A percentile compares a stretch with the other conserved stretches of the same genome.
Evolutionary conservation across 2,113 vertebrate species (phyloP).

Genomic region (Leptocoma aspasia): DNA sequence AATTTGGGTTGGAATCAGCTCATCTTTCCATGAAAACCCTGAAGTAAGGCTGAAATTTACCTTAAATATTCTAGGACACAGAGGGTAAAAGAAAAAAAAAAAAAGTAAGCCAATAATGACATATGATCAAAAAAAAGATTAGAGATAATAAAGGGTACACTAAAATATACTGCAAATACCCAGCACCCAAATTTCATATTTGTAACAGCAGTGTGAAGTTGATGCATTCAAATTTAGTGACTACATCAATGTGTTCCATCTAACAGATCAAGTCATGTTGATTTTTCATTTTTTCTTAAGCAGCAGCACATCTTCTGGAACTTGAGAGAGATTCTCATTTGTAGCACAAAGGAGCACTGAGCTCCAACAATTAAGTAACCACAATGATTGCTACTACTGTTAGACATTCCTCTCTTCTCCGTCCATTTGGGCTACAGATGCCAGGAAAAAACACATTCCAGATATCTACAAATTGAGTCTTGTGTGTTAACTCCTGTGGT

Average conservation of each 20-base stretch:
- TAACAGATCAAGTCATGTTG: not conserved
- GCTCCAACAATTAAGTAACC: not conserved
- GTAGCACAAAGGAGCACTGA: not conserved
- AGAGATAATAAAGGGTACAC: not conserved
- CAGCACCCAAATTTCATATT: not conserved
- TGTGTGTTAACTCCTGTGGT: not conserved
- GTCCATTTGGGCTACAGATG: not conserved
- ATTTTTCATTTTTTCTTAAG: not conserved
- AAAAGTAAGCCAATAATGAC: not conserved
- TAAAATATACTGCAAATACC: not conserved
- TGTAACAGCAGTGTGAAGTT: not conserved
- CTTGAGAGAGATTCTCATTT: not conserved
- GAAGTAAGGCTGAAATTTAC: not conserved
- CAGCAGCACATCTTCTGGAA: not conserved
- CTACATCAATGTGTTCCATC: not conserved
- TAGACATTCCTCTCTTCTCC: not conserved
- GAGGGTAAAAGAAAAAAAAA: not conserved
- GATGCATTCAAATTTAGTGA: not conserved
- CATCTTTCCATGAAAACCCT: not conserved
- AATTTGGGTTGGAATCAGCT: not conserved
- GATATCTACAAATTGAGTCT: not conserved
- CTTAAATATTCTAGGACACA: not conserved
- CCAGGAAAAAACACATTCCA: not conserved
- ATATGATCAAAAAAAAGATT: not conserved
- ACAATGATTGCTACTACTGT: not conserved